Conservation (phyloP, 2,113 vertebrate genomes). For the Barnardius zonarius region DNA sequence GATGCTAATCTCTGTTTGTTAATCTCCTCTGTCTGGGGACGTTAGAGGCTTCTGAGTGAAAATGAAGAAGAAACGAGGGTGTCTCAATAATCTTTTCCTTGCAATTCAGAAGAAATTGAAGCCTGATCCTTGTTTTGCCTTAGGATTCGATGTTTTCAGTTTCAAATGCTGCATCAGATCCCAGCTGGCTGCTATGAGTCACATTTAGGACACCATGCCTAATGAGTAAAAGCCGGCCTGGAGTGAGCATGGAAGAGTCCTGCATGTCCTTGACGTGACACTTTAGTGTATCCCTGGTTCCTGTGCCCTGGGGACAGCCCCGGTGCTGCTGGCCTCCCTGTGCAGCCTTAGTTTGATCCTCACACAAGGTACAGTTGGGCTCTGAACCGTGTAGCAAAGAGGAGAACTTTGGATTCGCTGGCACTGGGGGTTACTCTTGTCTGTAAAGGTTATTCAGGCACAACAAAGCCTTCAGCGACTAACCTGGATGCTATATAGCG, state of each 20-base stretch:
- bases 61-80: neutral
- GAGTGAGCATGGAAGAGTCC: neutral
- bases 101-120: neutral
- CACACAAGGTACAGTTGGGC: neutral
- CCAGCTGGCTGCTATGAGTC: neutral
- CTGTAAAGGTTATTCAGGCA: slow-evolving; percentile 28
- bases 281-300: neutral
- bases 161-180: neutral
- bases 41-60: neutral
- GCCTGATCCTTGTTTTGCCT: neutral
- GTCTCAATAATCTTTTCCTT: neutral
- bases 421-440: neutral
- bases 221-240: neutral
- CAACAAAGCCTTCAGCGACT: neutral
- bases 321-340: accelerated
- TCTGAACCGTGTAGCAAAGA: neutral
- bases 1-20: slow-evolving; percentile 5
- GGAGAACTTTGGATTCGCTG: neutral
- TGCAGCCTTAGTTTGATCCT: neutral
- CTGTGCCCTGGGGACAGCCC: neutral
- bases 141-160: neutral
- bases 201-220: neutral
- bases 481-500: slow-evolving; percentile 1
- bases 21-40: neutral
- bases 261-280: accelerated